These are phyloP conservation scores for Aplochiton taeniatus DNA, from an alignment of 2,797 vertebrate genomes.

Conservation along the genomic window DNA sequence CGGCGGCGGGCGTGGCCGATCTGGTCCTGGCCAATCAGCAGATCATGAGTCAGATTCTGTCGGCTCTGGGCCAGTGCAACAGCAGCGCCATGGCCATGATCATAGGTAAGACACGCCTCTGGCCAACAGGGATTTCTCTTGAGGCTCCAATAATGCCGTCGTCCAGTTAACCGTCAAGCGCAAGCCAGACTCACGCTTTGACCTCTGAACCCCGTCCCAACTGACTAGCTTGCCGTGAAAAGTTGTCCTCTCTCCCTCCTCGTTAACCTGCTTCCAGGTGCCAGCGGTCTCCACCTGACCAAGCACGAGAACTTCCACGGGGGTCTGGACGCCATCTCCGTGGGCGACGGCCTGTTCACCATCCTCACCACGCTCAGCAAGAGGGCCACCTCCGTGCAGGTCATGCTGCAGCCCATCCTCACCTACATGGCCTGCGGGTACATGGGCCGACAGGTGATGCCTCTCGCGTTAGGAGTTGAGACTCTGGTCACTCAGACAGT, in stretches of 20 bases:
- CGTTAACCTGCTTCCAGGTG: conserved; percentile 75
- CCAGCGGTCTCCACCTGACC: conserved; percentile 96
- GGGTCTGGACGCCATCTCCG: conserved; percentile 96
- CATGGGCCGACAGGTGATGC: conserved; percentile 95
- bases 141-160: too few relatives aligned
- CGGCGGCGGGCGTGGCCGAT: conserved; percentile 90
- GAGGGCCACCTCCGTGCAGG: conserved; percentile 93
- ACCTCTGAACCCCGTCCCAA: too few relatives aligned
- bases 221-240: not conserved
- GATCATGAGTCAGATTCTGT: conserved; percentile 99
- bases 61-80: conserved; percentile 96
- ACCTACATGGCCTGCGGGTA: conserved; percentile 99
- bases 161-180: not conserved
- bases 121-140: too few relatives aligned
- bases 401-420: conserved; percentile 98
- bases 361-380: conserved; percentile 98
- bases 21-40: conserved; percentile 97
- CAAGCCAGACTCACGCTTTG: not conserved
- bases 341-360: conserved; percentile 96
- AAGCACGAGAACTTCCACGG: conserved; percentile 99
- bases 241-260: conserved; percentile 10
- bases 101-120: conserved; percentile 83
- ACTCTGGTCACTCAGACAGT: too few relatives aligned
- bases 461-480: too few relatives aligned
- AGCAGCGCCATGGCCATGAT: conserved; percentile 99